phyloP scores from a whole-genome alignment of 1,140 invertebrate genomes.

The Melanaphis sacchari region DNA sequence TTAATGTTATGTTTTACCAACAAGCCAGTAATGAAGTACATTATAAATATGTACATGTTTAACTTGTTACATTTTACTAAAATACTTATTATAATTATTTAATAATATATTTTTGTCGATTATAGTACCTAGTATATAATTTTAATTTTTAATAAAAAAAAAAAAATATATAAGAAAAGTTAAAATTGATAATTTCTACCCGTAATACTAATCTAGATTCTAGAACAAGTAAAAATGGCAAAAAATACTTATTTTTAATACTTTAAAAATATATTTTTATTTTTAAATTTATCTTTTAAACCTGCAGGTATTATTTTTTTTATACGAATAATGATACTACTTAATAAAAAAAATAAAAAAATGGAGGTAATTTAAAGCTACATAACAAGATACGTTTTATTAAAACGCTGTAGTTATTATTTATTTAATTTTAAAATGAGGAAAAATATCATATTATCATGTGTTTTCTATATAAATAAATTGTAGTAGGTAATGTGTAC shows the following conservation, averaged over 20 bases:
- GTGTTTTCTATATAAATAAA: neutral
- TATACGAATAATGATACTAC: neutral
- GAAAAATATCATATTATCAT: neutral
- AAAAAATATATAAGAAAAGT: neutral
- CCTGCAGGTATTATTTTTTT: neutral
- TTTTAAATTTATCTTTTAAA: neutral
- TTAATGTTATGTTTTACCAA: no score
- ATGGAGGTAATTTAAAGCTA: neutral
- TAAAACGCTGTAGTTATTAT: neutral
- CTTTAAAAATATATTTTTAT: neutral
- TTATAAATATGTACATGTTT: neutral
- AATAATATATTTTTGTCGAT: neutral
- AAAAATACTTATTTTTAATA: neutral
- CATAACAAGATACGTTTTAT: neutral
- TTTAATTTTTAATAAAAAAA: neutral
- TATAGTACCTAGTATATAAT: neutral
- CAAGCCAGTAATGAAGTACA: neutral
- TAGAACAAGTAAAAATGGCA: neutral
- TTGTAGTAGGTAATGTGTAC: neutral
- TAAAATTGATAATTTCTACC: neutral
- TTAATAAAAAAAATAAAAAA: neutral
- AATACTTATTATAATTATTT: neutral
- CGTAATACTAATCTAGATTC: neutral
- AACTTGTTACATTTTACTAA: neutral
- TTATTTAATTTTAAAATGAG: slow-evolving; percentile 6